These are phyloP conservation scores for Nothobranchius kuhntae DNA, from an alignment of 2,113 vertebrate genomes.

Conservation along the genomic window DNA sequence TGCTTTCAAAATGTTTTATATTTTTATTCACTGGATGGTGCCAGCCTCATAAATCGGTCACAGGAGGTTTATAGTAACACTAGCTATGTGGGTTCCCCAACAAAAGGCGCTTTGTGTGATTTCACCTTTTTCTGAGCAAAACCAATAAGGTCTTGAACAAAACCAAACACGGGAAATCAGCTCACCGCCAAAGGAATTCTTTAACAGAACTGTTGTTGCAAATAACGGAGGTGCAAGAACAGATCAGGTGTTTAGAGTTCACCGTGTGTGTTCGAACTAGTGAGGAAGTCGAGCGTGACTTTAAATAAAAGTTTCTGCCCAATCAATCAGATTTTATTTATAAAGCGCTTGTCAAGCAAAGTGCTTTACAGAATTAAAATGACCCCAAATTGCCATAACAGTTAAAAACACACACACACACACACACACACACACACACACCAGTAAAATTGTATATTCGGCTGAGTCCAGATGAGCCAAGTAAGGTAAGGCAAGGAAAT, in stretches of 20 bases:
- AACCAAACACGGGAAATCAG: constrained; percentile 26
- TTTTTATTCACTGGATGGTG: constrained; percentile 44
- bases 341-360: too few relatives aligned
- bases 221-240: constrained; percentile 17
- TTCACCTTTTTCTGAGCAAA: constrained; percentile 51
- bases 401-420: too few relatives aligned
- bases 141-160: constrained; percentile 25
- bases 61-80: constrained; percentile 50
- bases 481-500: too few relatives aligned
- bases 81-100: constrained; percentile 38
- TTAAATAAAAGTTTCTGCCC: too few relatives aligned
- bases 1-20: constrained; percentile 46
- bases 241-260: constrained; percentile 17
- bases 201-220: constrained; percentile 27
- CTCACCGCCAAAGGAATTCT: constrained; percentile 32
- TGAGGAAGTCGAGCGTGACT: neutral
- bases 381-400: too few relatives aligned
- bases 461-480: too few relatives aligned
- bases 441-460: too few relatives aligned
- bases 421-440: too few relatives aligned
- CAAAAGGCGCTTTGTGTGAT: constrained; percentile 57
- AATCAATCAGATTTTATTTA: too few relatives aligned
- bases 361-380: too few relatives aligned
- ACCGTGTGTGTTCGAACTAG: constrained; percentile 23
- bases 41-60: constrained; percentile 50